Evolutionary conservation across 2,113 vertebrate genomes (phyloP).

Genomic region (Lepus europaeus): DNA sequence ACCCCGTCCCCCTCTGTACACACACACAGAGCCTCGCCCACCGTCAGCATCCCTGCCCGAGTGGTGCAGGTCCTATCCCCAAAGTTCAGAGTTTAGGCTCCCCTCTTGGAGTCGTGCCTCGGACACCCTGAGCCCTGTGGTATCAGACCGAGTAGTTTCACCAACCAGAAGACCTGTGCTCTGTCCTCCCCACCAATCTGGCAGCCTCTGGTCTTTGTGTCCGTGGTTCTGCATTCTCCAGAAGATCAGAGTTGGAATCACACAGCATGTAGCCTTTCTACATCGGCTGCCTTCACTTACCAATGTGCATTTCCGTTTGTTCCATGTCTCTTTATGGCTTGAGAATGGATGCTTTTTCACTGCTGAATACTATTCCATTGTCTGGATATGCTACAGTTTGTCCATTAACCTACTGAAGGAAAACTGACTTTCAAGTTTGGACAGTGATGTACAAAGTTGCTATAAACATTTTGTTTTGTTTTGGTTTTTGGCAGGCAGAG

Average conservation of each 20-base stretch:
- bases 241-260: neutral
- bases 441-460: neutral
- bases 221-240: constrained; percentile 46
- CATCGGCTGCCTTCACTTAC: neutral
- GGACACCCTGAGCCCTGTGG: neutral
- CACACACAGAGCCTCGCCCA: neutral
- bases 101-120: neutral
- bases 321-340: neutral
- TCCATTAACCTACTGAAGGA: neutral
- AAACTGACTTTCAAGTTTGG: constrained; percentile 18
- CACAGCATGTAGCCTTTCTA: neutral
- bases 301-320: constrained; percentile 4
- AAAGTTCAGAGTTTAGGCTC: neutral
- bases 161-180: neutral
- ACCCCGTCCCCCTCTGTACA: neutral
- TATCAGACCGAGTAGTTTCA: neutral
- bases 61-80: neutral
- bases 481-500: too few relatives aligned
- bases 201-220: neutral
- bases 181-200: neutral
- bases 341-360: neutral
- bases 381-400: neutral
- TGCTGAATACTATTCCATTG: neutral
- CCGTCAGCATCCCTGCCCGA: neutral
- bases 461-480: neutral